A percentile compares a stretch with the other conserved stretches of the same genome.
Evolutionary conservation across 1,140 invertebrate genomes (phyloP).

Genomic region (Macrostomum lignano): DNA sequence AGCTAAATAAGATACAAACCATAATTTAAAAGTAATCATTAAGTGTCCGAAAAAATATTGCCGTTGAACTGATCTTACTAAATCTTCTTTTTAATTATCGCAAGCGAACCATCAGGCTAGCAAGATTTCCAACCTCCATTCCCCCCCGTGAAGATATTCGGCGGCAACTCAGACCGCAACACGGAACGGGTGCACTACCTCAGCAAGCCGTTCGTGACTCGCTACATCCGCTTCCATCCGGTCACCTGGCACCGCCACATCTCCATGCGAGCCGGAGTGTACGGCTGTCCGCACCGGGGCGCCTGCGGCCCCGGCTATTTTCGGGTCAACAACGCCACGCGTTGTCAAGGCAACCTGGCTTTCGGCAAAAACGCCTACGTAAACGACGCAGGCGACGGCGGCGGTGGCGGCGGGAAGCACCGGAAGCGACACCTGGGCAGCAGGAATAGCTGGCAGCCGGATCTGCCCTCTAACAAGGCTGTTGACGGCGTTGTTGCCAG

Average conservation of each 20-base stretch:
- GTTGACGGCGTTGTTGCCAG: background rate
- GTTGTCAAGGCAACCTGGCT: slow-evolving; percentile 24
- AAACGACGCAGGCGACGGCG: background rate
- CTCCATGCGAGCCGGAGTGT: slow-evolving; percentile 29
- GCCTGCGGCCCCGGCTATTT: slow-evolving; percentile 31
- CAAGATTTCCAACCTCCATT: background rate
- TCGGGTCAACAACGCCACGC: slow-evolving; percentile 29
- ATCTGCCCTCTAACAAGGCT: background rate
- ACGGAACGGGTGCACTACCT: slow-evolving; percentile 32
- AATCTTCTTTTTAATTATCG: too few relatives aligned
- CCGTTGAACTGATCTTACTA: too few relatives aligned
- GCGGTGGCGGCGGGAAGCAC: background rate
- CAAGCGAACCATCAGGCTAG: too few relatives aligned
- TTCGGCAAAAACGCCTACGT: background rate
- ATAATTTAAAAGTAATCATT: too few relatives aligned
- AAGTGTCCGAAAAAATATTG: too few relatives aligned
- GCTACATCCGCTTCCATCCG: slow-evolving; percentile 32
- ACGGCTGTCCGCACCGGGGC: slow-evolving; percentile 31
- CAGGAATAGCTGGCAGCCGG: background rate
- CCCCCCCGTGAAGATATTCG: slow-evolving; percentile 30
- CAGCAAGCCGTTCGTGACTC: slow-evolving; percentile 31
- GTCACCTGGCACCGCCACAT: slow-evolving; percentile 30
- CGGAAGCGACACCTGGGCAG: background rate
- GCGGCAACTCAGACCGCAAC: slow-evolving; percentile 32
- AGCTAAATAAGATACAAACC: too few relatives aligned